Evolutionary conservation across 2,888 invertebrate species (phyloP), one percentile per base, ranked within the genome.

Genomic region (Cremastobaeus sp.): DNA sequence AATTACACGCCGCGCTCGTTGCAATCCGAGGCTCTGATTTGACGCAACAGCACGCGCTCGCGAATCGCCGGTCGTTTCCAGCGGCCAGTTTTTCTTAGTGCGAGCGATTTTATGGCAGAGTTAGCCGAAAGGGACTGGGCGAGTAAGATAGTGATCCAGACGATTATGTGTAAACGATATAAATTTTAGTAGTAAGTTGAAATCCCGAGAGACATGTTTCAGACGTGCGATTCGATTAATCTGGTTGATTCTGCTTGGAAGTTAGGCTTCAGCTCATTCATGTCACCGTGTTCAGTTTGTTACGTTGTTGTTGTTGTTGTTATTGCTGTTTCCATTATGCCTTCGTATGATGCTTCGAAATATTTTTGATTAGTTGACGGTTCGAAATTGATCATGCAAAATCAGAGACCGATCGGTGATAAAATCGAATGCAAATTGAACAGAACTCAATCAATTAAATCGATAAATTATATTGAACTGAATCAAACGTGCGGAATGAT

Each of bases 281-380:
- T 48, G n/a, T 62, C 28, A 15, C 57, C 35, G n/a, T 54, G 48
- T 60, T 59, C 71, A 66, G 30, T 59, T 73, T 73, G 66, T 73
- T 73, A 73, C 72, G 66, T 66, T 68, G 64, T 66, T 73, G 64
- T 74, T 71, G 66, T 66, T 68, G 64, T 66, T 73, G 64, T 74
- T 71, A 68, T 54, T 52, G 54, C 64, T 28, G 43, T 54, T 60
- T 59, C 70, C 73, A 73, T 43, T 74, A 71, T 52, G 66, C 76
- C 76, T 74, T 76, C 73, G 76, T 71, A 64, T 68, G 62, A 76
- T 70, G 70, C 70, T 73, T 70, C 66, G 70, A 72, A 59, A 60
- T 45, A 66, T 48, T 72, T 14, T 39, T 34, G 47, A 72, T 72
- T 72, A 72, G 72, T 72, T 65, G 20, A 59, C 41, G 35, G n/a